Percentiles rank a stretch among this genome's conserved stretches.
phyloP scores from a whole-genome alignment of 2,888 invertebrate genomes.

The Eucriotettix oculatus region DNA sequence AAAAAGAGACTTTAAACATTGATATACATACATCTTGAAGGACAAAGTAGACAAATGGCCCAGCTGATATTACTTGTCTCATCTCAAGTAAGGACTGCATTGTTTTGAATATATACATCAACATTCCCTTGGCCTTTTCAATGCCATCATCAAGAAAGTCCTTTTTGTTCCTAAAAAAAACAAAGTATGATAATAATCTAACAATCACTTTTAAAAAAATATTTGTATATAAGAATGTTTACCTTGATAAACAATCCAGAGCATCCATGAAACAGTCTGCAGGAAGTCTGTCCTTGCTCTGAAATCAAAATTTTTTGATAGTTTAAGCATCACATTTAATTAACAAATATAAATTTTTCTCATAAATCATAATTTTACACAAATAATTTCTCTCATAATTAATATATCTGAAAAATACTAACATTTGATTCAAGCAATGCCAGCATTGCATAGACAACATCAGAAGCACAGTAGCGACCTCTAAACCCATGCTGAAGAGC shows the following conservation, averaged over 20 bases:
- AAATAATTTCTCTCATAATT: not conserved
- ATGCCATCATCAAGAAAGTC: slow-evolving; percentile 44
- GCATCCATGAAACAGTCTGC: slow-evolving; percentile 56
- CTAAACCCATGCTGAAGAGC: slow-evolving; percentile 66
- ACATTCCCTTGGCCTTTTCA: slow-evolving; percentile 50
- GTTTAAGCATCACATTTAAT: not conserved
- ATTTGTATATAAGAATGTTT: slow-evolving; percentile 3
- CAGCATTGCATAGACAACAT: slow-evolving; percentile 63
- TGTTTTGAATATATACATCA: slow-evolving; percentile 51
- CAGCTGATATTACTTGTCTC: slow-evolving; percentile 65
- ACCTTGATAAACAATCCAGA: slow-evolving; percentile 45
- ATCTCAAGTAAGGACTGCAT: slow-evolving; percentile 67
- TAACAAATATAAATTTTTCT: not conserved
- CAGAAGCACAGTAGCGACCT: slow-evolving; percentile 63
- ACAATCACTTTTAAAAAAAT: not conserved
- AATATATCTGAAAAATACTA: not conserved
- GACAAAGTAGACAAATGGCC: slow-evolving; percentile 76
- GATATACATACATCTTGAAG: slow-evolving; percentile 51
- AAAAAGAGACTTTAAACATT: not conserved
- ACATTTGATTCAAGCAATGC: slow-evolving; percentile 52
- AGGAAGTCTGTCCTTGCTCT: slow-evolving; percentile 39
- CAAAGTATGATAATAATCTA: not conserved
- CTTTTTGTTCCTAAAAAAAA: slow-evolving; percentile 31
- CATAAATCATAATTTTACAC: not conserved
- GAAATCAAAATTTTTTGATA: slow-evolving; percentile 12